Evolutionary conservation across 1,140 invertebrate genomes (phyloP).

Genomic region (Heliothis virescens): DNA sequence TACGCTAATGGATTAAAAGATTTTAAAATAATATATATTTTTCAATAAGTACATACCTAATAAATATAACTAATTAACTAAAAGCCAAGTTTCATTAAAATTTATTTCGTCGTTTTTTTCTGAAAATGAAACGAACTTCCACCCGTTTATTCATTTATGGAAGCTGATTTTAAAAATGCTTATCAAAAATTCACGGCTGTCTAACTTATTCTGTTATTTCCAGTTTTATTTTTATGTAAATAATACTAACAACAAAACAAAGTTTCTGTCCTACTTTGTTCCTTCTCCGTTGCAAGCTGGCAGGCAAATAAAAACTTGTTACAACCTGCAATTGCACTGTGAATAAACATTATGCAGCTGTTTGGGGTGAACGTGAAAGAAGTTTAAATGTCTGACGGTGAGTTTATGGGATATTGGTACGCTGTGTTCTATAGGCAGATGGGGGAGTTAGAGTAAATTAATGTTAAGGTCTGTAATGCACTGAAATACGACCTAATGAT

Average conservation of each 20-base stretch:
- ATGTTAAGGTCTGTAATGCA: too few relatives aligned
- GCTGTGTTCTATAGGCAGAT: not conserved
- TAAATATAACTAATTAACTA: too few relatives aligned
- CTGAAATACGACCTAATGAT: too few relatives aligned
- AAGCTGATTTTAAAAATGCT: not conserved
- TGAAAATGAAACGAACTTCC: too few relatives aligned
- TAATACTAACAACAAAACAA: constrained; percentile 3
- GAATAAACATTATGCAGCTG: not conserved
- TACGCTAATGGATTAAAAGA: too few relatives aligned
- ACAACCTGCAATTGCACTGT: not conserved
- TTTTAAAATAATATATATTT: too few relatives aligned
- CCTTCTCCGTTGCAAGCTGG: not conserved
- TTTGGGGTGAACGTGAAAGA: not conserved
- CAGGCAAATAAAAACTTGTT: not conserved
- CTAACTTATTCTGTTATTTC: not conserved
- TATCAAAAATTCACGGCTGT: not conserved
- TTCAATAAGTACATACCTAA: too few relatives aligned
- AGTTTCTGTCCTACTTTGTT: constrained; percentile 19
- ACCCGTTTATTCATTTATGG: not conserved
- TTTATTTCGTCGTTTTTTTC: too few relatives aligned
- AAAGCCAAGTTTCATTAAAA: too few relatives aligned
- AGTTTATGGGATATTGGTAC: not conserved
- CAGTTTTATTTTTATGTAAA: not conserved
- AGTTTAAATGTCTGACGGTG: not conserved
- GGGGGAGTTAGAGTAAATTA: too few relatives aligned